Conservation (phyloP, 2,888 invertebrate genomes). For the Barypeithes pellucidus region DNA sequence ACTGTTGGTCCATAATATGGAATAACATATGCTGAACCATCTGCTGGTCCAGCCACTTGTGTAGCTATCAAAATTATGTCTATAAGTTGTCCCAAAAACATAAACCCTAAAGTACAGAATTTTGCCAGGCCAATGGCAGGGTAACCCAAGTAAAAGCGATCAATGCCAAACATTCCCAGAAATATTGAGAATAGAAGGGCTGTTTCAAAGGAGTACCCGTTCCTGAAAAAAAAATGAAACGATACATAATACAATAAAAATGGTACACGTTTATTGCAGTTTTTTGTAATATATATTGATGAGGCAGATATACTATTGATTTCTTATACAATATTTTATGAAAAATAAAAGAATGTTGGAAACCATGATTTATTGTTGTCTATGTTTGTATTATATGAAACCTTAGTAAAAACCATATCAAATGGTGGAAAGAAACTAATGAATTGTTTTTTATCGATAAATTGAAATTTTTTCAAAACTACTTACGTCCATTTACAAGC, state of each 20-base stretch:
- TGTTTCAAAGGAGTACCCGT: slow-evolving; percentile 95
- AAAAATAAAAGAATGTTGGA: too few relatives aligned
- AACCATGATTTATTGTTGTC: too few relatives aligned
- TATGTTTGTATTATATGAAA: too few relatives aligned
- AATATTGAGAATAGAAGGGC: slow-evolving; percentile 95
- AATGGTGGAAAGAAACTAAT: too few relatives aligned
- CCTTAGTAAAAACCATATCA: too few relatives aligned
- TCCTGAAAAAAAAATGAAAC: slow-evolving; percentile 75
- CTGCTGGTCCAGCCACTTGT: slow-evolving; percentile 94
- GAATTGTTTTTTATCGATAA: too few relatives aligned
- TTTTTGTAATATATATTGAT: too few relatives aligned
- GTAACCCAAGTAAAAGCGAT: slow-evolving; percentile 98
- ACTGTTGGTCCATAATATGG: slow-evolving; percentile 94
- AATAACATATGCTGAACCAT: slow-evolving; percentile 95
- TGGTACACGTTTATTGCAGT: too few relatives aligned
- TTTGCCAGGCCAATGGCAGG: slow-evolving; percentile 96
- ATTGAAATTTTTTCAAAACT: too few relatives aligned
- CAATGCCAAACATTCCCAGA: slow-evolving; percentile 97
- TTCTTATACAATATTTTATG: too few relatives aligned
- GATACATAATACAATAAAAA: too few relatives aligned
- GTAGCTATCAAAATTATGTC: slow-evolving; percentile 97
- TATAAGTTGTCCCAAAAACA: slow-evolving; percentile 95
- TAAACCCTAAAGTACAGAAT: slow-evolving; percentile 95
- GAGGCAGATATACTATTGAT: too few relatives aligned
- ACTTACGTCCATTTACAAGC: slow-evolving; percentile 97